Evolutionary conservation across 2,888 invertebrate genomes (phyloP), one percentile per base, ranked within the genome.

Genomic region (Megamerina dolium): DNA sequence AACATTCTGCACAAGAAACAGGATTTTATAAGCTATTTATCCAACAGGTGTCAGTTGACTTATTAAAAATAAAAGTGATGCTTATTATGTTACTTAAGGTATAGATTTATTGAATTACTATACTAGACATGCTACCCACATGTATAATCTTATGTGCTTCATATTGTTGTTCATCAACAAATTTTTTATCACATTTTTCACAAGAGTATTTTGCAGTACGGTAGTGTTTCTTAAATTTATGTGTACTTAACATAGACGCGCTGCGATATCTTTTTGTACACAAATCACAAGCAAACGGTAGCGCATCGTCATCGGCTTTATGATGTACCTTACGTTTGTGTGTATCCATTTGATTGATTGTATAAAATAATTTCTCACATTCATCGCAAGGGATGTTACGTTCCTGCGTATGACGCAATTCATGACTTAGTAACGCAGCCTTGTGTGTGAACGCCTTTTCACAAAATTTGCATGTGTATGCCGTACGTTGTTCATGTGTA

Each of bases 211-310:
- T 55, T 6, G 58, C 58, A 5, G 41, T 43, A 26, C 50, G 48
- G 20, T 54, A 56, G 16, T 60, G 59, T 31, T 58, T 58, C 33
- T 55, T 59, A 1, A 53, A 46, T 39, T 50, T 55, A 37, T 60
- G 59, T 1, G 58, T 58, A 43, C 59, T 59, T 9, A 60, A 26
- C 52, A 58, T 58, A 4, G 58, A 60, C 1, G 55, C 57, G 23
- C 49, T 56, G 1, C 57, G 58, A 46, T 59, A 59, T 5, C 56
- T 40, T 21, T 58, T 59, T 12, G 39, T 10, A 32, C 59, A 60
- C 12, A 60, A 37, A 18, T 55, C 56, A 19, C 60, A 59, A 21
- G 48, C 44, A 47, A 52, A 59, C 1, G 58, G 54, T 10, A 60
- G 43, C 27, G 33, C 41, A 23, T 40, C 30, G 14, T 34, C 37